phyloP scores from a whole-genome alignment of 2,113 vertebrate species.

The Paramormyrops kingsleyae region DNA sequence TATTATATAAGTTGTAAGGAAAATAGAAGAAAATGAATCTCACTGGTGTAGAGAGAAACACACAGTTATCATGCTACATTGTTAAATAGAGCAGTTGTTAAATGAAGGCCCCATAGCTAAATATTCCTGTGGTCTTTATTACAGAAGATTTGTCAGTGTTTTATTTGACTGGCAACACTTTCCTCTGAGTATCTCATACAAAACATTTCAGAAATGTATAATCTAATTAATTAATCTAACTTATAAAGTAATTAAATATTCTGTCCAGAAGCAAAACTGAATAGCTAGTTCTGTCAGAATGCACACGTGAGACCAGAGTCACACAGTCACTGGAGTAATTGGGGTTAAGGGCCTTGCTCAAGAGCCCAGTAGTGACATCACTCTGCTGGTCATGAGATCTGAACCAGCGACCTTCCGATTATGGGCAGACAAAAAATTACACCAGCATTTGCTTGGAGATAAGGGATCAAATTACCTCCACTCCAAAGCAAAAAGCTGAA shows the following conservation, averaged over 20 bases:
- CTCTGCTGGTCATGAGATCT: background rate
- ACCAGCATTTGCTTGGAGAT: background rate
- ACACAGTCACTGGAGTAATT: background rate
- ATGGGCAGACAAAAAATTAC: background rate
- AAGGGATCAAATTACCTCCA: background rate
- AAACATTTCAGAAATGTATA: background rate
- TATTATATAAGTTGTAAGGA: background rate
- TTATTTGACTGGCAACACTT: background rate
- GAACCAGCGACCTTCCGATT: background rate
- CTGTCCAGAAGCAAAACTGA: background rate
- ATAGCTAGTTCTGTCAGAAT: background rate
- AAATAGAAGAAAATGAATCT: background rate
- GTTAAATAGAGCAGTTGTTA: background rate
- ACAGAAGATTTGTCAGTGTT: background rate
- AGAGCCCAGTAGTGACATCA: background rate
- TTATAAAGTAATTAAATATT: background rate
- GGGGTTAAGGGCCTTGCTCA: background rate
- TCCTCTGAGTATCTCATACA: background rate
- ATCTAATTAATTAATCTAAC: background rate
- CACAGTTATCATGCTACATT: background rate
- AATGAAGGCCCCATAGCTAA: background rate
- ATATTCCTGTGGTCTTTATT: background rate
- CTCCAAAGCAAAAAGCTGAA: background rate
- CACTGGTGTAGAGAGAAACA: background rate
- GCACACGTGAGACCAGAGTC: background rate